Percentiles rank a stretch among this genome's conserved stretches.
Conservation (phyloP, 2,888 invertebrate genomes). For the Scaptomyza flava region DNA sequence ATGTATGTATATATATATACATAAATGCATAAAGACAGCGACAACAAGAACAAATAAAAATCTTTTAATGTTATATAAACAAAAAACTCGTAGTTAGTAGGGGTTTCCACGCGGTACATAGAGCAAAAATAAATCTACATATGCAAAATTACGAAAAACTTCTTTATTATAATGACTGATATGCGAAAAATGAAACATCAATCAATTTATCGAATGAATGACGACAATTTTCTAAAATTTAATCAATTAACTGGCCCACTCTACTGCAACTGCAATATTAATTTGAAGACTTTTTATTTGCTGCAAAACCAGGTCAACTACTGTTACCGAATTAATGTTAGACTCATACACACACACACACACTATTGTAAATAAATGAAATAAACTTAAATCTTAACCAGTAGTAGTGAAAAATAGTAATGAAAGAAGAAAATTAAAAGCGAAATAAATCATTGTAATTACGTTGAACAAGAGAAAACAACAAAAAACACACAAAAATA, state of each 20-base stretch:
- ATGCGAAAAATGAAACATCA: constrained; percentile 12
- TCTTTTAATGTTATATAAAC: constrained; percentile 64
- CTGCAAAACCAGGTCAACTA: constrained; percentile 36
- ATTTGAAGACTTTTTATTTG: constrained; percentile 45
- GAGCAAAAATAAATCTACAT: constrained; percentile 18
- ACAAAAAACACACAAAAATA: constrained; percentile 23
- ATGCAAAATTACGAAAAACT: constrained; percentile 22
- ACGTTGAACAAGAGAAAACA: constrained; percentile 40
- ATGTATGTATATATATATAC: neutral
- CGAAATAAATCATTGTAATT: constrained; percentile 73
- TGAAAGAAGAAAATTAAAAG: constrained; percentile 24
- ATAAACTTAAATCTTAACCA: constrained; percentile 48
- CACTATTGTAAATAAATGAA: constrained; percentile 64
- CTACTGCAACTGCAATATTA: constrained; percentile 29
- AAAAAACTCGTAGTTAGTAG: constrained; percentile 35
- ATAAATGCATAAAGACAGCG: constrained; percentile 8
- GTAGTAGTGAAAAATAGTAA: constrained; percentile 55
- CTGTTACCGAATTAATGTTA: constrained; percentile 60
- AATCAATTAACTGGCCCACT: constrained; percentile 46
- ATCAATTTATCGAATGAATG: constrained; percentile 16
- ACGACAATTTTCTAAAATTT: constrained; percentile 14
- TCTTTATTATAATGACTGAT: constrained; percentile 66
- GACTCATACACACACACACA: constrained; percentile 27
- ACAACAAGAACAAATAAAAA: constrained; percentile 32
- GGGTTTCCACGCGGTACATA: neutral